Conservation (phyloP, 2,888 invertebrate species). For the Drosophila eohydei region DNA sequence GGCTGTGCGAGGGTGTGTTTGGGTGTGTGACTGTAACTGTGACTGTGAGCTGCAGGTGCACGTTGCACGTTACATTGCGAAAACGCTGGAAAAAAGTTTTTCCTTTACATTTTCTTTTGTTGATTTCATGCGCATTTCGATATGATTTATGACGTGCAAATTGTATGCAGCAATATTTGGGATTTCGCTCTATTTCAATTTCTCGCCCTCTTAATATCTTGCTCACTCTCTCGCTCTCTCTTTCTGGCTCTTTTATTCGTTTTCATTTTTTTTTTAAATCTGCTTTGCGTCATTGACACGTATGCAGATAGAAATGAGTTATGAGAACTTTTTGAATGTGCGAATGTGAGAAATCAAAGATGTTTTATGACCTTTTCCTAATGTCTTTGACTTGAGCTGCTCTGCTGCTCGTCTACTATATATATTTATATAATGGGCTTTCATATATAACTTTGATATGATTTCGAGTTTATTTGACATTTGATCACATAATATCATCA, state of each 20-base stretch:
- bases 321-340: constrained; percentile 44
- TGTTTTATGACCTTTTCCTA: constrained; percentile 40
- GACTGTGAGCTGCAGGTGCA: constrained; percentile 49
- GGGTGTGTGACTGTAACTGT: constrained; percentile 10
- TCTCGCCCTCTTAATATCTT: constrained; percentile 11
- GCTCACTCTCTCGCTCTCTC: neutral
- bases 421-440: constrained; percentile 10
- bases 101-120: constrained; percentile 52
- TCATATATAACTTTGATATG: neutral
- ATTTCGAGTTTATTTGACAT: constrained; percentile 3
- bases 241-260: constrained; percentile 6
- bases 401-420: neutral
- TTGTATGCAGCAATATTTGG: constrained; percentile 66
- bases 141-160: constrained; percentile 76
- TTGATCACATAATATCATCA: neutral
- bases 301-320: constrained; percentile 48
- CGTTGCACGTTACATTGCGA: constrained; percentile 47
- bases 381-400: constrained; percentile 33
- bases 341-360: constrained; percentile 42
- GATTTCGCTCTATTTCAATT: constrained; percentile 32
- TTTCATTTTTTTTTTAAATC: constrained; percentile 8
- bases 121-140: constrained; percentile 63
- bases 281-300: constrained; percentile 51
- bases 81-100: constrained; percentile 55
- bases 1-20: constrained; percentile 6